Conservation (phyloP, 2,888 invertebrate species). For the Clepsis dumicolana region DNA sequence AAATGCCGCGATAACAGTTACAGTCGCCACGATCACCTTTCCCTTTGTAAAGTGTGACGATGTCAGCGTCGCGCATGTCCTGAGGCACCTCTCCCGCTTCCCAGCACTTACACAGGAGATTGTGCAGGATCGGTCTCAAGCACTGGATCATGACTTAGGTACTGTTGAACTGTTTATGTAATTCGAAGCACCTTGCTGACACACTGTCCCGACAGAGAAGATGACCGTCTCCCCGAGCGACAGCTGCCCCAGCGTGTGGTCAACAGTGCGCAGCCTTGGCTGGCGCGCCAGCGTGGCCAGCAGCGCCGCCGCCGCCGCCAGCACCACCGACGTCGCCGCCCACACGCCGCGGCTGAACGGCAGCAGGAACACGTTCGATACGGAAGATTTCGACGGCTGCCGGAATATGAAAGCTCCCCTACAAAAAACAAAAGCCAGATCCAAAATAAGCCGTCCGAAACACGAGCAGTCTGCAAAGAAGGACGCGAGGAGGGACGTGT, state of each 20-base stretch:
- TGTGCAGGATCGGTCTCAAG: too few relatives aligned
- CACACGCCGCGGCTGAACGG: conserved; percentile 87
- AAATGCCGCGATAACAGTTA: too few relatives aligned
- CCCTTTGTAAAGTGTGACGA: too few relatives aligned
- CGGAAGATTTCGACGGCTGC: conserved; percentile 87
- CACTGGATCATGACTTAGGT: not conserved
- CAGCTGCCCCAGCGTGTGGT: conserved; percentile 52
- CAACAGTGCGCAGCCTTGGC: conserved; percentile 42
- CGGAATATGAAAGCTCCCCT: conserved; percentile 87
- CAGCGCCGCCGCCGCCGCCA: conserved; percentile 51
- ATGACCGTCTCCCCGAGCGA: conserved; percentile 78
- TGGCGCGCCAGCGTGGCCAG: conserved; percentile 53
- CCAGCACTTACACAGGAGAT: too few relatives aligned
- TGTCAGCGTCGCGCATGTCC: too few relatives aligned
- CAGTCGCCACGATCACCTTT: too few relatives aligned
- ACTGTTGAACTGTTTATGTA: too few relatives aligned
- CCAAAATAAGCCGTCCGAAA: too few relatives aligned
- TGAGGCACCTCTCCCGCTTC: too few relatives aligned
- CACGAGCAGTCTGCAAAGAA: too few relatives aligned
- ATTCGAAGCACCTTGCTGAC: conserved; percentile 84
- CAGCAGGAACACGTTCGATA: conserved; percentile 87
- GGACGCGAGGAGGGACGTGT: too few relatives aligned
- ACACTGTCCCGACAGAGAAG: conserved; percentile 85
- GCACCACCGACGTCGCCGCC: conserved; percentile 64
- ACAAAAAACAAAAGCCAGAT: conserved; percentile 45